Percentiles rank a stretch among this genome's conserved stretches.
Conservation (phyloP, 2,113 vertebrate genomes). For the Ceyx melanurus region DNA sequence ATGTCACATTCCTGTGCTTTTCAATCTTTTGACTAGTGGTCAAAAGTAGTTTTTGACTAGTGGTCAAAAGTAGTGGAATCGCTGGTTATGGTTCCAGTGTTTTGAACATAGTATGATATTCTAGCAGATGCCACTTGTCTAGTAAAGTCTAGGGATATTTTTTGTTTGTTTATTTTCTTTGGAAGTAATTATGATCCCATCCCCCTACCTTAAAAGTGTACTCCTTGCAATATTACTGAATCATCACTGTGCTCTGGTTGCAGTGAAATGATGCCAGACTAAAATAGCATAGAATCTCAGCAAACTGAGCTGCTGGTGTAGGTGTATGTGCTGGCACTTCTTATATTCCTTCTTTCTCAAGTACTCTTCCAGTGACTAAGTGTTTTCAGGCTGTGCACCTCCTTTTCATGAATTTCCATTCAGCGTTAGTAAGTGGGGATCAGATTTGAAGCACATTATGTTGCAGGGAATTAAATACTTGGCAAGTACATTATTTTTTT, state of each 20-base stretch:
- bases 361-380: conserved; percentile 35
- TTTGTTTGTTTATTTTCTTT: not conserved
- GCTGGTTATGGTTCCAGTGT: not conserved
- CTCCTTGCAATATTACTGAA: conserved; percentile 10
- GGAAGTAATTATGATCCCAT: not conserved
- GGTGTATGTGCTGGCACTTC: conserved; percentile 32
- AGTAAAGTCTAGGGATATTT: not conserved
- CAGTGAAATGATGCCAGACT: not conserved
- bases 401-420: not conserved
- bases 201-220: not conserved
- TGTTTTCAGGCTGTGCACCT: not conserved
- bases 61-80: not conserved
- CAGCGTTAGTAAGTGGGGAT: not conserved
- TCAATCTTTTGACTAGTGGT: not conserved
- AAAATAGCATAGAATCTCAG: conserved; percentile 38
- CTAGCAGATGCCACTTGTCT: not conserved
- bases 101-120: not conserved
- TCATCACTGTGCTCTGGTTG: not conserved
- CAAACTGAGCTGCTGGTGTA: conserved; percentile 13
- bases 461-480: not conserved
- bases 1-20: not conserved
- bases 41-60: not conserved
- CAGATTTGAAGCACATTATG: not conserved
- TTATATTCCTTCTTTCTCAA: conserved; percentile 15
- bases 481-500: not conserved